Percentiles rank a stretch among this genome's conserved stretches.
Evolutionary conservation across 2,888 invertebrate species (phyloP).

Genomic region (Xanthorhoe designata): DNA sequence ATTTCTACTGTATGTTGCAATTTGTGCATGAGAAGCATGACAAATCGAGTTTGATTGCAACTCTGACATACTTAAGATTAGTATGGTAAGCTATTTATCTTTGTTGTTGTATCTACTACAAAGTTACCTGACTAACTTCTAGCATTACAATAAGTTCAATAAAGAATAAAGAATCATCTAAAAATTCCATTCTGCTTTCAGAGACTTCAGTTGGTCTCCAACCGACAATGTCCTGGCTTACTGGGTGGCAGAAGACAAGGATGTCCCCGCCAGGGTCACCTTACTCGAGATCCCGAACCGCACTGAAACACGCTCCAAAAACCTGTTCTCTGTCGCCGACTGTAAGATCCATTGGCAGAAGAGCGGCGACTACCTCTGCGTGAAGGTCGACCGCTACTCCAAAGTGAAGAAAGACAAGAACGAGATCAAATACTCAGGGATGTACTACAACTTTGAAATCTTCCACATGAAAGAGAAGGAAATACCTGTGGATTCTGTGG

Average conservation of each 20-base stretch:
- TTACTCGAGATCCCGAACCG: slow-evolving; percentile 96
- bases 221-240: slow-evolving; percentile 98
- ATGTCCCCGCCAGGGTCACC: slow-evolving; percentile 97
- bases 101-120: not conserved
- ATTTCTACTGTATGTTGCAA: not conserved
- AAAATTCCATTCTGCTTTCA: slow-evolving; percentile 50
- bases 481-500: slow-evolving; percentile 98
- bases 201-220: slow-evolving; percentile 99
- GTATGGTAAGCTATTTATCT: not conserved
- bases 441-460: slow-evolving; percentile 99
- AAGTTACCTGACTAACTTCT: not conserved
- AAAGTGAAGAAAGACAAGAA: slow-evolving; percentile 97
- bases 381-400: slow-evolving; percentile 92
- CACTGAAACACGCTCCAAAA: slow-evolving; percentile 95
- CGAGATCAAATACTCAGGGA: slow-evolving; percentile 97
- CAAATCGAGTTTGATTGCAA: not conserved
- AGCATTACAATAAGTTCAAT: no score
- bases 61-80: not conserved
- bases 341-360: slow-evolving; percentile 99
- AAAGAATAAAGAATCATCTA: not conserved
- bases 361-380: slow-evolving; percentile 98
- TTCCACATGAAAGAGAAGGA: slow-evolving; percentile 99
- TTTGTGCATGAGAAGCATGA: no score
- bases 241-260: slow-evolving; percentile 99
- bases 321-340: slow-evolving; percentile 98